These are phyloP conservation scores for Zaprionus nigranus DNA, from an alignment of 1,140 invertebrate species.

Conservation along the genomic window DNA sequence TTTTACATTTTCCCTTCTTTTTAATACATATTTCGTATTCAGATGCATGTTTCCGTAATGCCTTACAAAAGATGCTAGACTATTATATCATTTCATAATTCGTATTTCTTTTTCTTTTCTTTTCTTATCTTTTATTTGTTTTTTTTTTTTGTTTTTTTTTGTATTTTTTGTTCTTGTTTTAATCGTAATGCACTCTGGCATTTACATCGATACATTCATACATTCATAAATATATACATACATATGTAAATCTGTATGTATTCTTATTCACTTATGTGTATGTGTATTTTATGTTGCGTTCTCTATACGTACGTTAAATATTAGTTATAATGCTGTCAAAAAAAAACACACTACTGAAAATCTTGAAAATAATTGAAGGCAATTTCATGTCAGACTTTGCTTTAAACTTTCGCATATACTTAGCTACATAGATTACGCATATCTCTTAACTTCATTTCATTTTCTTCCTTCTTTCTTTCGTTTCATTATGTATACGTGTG, in stretches of 20 bases:
- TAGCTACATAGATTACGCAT: slow-evolving; percentile 42
- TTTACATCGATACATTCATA: not conserved
- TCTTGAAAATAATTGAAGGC: slow-evolving; percentile 67
- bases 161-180: slow-evolving; percentile 4
- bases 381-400: slow-evolving; percentile 82
- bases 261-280: slow-evolving; percentile 35
- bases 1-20: slow-evolving; percentile 12
- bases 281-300: slow-evolving; percentile 36
- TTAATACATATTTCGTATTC: slow-evolving; percentile 17
- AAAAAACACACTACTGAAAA: slow-evolving; percentile 38
- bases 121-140: not conserved
- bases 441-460: slow-evolving; percentile 13
- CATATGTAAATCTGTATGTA: slow-evolving; percentile 11
- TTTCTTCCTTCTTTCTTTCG: not conserved
- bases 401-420: slow-evolving; percentile 53
- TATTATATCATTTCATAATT: slow-evolving; percentile 26
- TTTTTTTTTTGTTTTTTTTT: not conserved
- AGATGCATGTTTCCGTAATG: slow-evolving; percentile 26
- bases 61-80: slow-evolving; percentile 69
- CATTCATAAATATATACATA: not conserved
- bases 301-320: slow-evolving; percentile 47
- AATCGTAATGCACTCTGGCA: not conserved
- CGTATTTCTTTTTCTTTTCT: slow-evolving; percentile 14
- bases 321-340: slow-evolving; percentile 30
- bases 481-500: slow-evolving; percentile 8